These are phyloP conservation scores for Melopsittacus undulatus DNA, from an alignment of 2,797 vertebrate species.

Conservation along the genomic window DNA sequence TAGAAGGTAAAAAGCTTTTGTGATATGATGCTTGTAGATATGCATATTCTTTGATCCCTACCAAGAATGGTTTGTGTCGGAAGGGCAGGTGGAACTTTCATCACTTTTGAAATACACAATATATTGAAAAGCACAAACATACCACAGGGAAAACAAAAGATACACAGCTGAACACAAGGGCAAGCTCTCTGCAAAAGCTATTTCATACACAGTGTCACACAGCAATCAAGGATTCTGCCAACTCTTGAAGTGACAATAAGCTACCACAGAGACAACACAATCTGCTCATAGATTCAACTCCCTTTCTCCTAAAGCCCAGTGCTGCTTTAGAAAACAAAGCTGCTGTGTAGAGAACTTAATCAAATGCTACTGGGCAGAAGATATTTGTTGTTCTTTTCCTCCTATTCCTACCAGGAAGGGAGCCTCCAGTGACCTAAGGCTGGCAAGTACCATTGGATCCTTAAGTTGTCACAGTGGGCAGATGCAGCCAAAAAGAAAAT, in stretches of 20 bases:
- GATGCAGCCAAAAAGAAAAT: neutral
- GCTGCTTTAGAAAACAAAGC: slow-evolving; percentile 55
- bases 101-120: neutral
- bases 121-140: neutral
- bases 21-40: neutral
- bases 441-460: neutral
- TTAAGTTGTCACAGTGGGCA: neutral
- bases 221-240: slow-evolving; percentile 59
- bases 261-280: slow-evolving; percentile 60
- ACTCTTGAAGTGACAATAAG: slow-evolving; percentile 45
- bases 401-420: neutral
- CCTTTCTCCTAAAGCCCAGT: neutral
- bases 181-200: slow-evolving; percentile 38
- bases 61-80: neutral
- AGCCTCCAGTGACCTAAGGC: neutral
- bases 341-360: slow-evolving; percentile 25
- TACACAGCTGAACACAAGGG: neutral
- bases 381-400: neutral
- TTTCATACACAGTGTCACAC: slow-evolving; percentile 15
- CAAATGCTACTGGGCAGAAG: slow-evolving; percentile 4
- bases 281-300: slow-evolving; percentile 50
- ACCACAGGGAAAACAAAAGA: neutral
- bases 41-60: slow-evolving; percentile 6
- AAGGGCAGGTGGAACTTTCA: neutral
- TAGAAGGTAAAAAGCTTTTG: neutral